phyloP scores from a whole-genome alignment of 2,113 vertebrate species.

The Geothlypis trichas region DNA sequence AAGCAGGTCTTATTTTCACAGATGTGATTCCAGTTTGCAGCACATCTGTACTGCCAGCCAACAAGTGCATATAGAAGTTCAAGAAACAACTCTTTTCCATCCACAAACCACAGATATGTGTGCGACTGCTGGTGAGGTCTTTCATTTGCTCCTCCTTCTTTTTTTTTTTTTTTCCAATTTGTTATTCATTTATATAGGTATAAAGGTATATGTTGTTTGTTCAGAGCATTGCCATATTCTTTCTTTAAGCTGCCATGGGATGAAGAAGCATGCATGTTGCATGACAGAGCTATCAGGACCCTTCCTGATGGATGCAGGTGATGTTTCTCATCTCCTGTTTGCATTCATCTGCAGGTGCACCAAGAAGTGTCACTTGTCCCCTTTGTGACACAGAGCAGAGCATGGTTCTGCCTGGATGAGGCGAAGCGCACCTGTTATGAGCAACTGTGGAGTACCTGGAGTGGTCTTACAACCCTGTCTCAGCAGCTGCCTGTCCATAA shows the following conservation, averaged over 20 bases:
- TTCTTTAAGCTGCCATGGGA: background rate
- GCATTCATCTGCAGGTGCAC: background rate
- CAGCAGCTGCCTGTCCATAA: background rate
- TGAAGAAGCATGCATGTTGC: rapidly evolving
- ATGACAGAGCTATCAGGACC: background rate
- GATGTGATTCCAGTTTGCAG: background rate
- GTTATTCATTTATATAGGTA: background rate
- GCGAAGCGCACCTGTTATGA: background rate
- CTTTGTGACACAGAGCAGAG: background rate
- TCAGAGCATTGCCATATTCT: background rate
- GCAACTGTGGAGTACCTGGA: background rate
- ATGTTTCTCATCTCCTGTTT: background rate
- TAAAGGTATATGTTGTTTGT: background rate
- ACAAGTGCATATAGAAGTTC: background rate
- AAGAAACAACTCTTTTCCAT: background rate
- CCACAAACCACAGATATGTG: background rate
- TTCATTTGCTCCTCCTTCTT: background rate
- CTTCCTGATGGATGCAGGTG: background rate
- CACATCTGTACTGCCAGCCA: background rate
- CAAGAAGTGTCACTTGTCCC: background rate
- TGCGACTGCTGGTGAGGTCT: background rate
- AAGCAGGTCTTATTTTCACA: background rate
- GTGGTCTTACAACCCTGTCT: background rate
- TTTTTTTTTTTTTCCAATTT: background rate
- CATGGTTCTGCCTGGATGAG: background rate